phyloP scores from a whole-genome alignment of 2,113 vertebrate species.

The Pituophis catenifer region DNA sequence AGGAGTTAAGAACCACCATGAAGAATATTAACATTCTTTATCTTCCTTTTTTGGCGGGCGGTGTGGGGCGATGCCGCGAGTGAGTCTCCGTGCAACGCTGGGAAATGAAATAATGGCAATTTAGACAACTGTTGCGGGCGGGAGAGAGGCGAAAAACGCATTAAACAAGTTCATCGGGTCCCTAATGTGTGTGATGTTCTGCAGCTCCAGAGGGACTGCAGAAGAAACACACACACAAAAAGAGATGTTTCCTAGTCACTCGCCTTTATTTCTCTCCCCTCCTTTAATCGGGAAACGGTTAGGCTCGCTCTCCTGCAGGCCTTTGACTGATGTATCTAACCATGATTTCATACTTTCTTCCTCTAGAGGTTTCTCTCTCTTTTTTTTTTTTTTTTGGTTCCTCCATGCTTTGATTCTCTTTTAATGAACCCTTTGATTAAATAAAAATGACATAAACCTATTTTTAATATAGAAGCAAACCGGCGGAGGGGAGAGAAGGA shows the following conservation, averaged over 20 bases:
- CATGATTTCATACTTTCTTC: not conserved
- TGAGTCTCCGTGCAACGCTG: not conserved
- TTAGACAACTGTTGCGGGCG: not conserved
- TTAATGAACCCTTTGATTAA: slow-evolving; percentile 26
- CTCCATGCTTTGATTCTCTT: slow-evolving; percentile 2
- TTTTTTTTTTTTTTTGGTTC: not conserved
- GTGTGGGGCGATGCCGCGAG: not conserved
- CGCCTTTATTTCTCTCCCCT: not conserved
- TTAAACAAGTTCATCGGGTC: not conserved
- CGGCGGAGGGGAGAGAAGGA: not conserved
- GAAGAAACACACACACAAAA: not conserved
- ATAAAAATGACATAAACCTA: slow-evolving; percentile 2
- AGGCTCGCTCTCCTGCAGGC: not conserved
- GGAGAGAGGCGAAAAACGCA: not conserved
- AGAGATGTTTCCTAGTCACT: not conserved
- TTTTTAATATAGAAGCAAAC: slow-evolving; percentile 1
- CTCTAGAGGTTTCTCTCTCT: not conserved
- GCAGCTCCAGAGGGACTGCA: not conserved
- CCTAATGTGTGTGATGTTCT: not conserved
- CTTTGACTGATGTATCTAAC: not conserved
- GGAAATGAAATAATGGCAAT: slow-evolving; percentile 5
- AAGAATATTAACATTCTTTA: slow-evolving; percentile 9
- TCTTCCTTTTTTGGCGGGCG: not conserved
- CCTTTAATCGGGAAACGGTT: not conserved
- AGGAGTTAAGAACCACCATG: not conserved